Evolutionary conservation across 2,113 vertebrate genomes (phyloP), one percentile per base, ranked within the genome.

Genomic region (Pedetes capensis): DNA sequence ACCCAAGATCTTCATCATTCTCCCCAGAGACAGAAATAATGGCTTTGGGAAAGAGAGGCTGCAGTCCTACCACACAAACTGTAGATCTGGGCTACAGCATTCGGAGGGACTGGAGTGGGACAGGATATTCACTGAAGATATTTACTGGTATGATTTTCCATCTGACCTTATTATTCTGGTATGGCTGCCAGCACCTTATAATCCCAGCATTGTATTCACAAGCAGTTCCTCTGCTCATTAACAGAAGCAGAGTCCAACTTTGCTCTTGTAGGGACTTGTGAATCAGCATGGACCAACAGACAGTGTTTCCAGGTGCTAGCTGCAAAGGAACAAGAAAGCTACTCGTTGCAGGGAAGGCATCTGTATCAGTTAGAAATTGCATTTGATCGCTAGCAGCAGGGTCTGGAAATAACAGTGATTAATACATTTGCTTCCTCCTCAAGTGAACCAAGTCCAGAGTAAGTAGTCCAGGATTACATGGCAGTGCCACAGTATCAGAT

Each of bases 181-280:
- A 72, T 49, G 17, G 90, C 53, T 95, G 85, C 95, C 95, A 97
- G 78, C 42, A 95, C 91, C 91, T 95, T 97, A 97, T 96, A 97
- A 97, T 96, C 95, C 93, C 90, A 92, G 72, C 81, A 95, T 96
- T 97, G 96, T 94, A 94, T 94, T 97, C 95, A 79, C 93, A 87
- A 87, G 95, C 90, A 93, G 93, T 87, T 89, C 71, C 93, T 94
- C 92, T n/a, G 29, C 97, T 97, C 93, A 94, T 97, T 97, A 97
- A 84, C 87, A 93, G 89, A 85, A 42, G 66, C 93, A 69, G 49
- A 93, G 42, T 95, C 95, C 87, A 97, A 90, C 55, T 91, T 89
- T 55, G 51, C 90, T 94, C 97, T 92, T 96, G 95, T 57, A 95
- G 90, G 81, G 88, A 92, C 97, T 96, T 97, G 93, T 96, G 95